phyloP scores from a whole-genome alignment of 2,113 vertebrate genomes.

The Psammodynastes pulverulentus region DNA sequence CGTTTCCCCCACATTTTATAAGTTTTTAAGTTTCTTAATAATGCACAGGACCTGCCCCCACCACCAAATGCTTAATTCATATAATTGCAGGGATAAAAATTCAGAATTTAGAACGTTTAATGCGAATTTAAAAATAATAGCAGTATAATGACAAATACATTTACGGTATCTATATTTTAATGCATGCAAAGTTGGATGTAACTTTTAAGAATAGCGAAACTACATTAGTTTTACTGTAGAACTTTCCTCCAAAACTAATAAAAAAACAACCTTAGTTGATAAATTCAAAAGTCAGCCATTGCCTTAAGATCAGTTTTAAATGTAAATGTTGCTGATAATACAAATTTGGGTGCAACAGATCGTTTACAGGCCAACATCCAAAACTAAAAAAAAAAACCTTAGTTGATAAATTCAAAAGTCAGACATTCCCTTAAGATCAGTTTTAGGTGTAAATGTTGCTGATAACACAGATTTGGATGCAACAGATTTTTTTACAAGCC shows the following conservation, averaged over 20 bases:
- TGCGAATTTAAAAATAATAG: neutral
- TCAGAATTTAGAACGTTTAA: neutral
- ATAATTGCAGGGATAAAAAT: neutral
- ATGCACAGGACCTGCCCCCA: neutral
- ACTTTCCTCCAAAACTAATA: neutral
- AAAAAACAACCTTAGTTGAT: neutral
- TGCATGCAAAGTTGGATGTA: neutral
- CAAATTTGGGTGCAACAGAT: neutral
- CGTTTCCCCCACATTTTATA: neutral
- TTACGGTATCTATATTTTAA: neutral
- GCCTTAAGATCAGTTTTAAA: neutral
- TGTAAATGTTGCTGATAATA: neutral
- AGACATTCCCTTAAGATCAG: neutral
- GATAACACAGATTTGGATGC: neutral
- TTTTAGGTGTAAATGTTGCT: neutral
- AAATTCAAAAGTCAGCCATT: neutral
- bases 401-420: neutral
- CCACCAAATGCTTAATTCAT: neutral
- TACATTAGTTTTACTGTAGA: neutral
- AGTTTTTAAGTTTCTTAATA: neutral
- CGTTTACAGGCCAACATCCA: neutral
- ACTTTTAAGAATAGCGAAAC: neutral
- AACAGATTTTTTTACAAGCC: neutral
- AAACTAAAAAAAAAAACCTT: neutral
- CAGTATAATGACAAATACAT: neutral